Percentiles rank a stretch among this genome's conserved stretches.
Conservation (phyloP, 1,140 invertebrate species). For the Rhopalosiphum maidis region DNA sequence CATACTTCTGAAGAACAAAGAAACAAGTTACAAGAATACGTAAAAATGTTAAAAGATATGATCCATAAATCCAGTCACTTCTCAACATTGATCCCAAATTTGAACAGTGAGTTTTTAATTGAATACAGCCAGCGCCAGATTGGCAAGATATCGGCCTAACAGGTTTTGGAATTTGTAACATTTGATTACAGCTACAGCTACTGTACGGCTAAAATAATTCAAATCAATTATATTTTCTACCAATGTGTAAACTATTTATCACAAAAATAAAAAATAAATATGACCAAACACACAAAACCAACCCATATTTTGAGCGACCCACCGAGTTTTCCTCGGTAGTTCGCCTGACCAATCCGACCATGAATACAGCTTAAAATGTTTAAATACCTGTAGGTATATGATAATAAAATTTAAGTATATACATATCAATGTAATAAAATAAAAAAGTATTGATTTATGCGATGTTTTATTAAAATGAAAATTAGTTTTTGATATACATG, state of each 20-base stretch:
- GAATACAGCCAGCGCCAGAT: neutral
- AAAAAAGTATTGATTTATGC: neutral
- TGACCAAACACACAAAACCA: too few relatives aligned
- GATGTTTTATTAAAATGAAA: neutral
- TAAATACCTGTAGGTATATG: neutral
- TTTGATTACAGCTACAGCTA: too few relatives aligned
- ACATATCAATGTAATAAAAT: neutral
- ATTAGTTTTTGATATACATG: too few relatives aligned
- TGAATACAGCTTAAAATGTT: neutral
- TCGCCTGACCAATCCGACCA: too few relatives aligned
- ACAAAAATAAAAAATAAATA: too few relatives aligned
- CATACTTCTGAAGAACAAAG: neutral
- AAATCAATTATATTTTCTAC: too few relatives aligned
- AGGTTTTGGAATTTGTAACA: too few relatives aligned
- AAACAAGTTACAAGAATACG: constrained; percentile 15
- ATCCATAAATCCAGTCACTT: neutral
- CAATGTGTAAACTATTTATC: too few relatives aligned
- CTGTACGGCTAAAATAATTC: too few relatives aligned
- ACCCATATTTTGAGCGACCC: too few relatives aligned
- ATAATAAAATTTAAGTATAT: neutral
- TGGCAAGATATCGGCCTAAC: too few relatives aligned
- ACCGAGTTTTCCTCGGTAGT: too few relatives aligned
- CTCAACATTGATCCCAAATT: neutral
- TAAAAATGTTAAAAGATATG: neutral
- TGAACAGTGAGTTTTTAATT: neutral